Base-by-base conservation (phyloP, 2,113 vertebrate genomes). In the Syngnathus typhle region DNA sequence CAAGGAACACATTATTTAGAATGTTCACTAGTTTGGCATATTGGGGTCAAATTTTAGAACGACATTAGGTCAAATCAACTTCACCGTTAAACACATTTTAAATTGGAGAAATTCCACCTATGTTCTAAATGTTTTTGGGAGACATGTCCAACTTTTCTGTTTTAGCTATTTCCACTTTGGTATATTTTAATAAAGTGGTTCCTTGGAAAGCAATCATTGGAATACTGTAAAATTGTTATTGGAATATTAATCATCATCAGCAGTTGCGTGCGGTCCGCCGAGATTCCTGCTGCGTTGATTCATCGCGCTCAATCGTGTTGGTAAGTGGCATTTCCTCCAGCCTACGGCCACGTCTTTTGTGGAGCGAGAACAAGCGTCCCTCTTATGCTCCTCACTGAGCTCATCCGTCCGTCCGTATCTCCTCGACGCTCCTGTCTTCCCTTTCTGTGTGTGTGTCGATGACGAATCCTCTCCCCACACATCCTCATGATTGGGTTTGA, bases 271-370 rank as follows among this genome's bases (percentile, higher is more conserved):
- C 63, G 82, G 88, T 88, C 67, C 67, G 78, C 68, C 58, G 56
- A 80, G 84, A 88, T 87, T 88, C 82, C 76, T 81, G 0, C 74
- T 77, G 49, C 74, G 80, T 72, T 87, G 82, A 89, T 86, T 89
- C 88, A 89, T 89, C 49, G 65, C 67, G 78, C 74, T 83, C 73
- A 81, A 77, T 82, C 65, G 72, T 73, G 85, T 83, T 85, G 80
- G 72, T 61, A 86, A 85, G 76, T 85, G 86, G 72, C 76, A 89
- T 88, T 89, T 89, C 88, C 88, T 88, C 80, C 88, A 80, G 86
- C 88, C 88, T 87, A 85, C 85, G 88, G 88, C 80, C 81, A 81
- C 56, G 68, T 82, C 85, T 83, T 87, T 89, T 89, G 86, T 89
- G 72, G 65, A 32, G 2, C 43, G 64, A 85, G 86, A 88, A 89